Base-by-base conservation (phyloP, 2,113 vertebrate species). In the Zosterops japonicus region DNA sequence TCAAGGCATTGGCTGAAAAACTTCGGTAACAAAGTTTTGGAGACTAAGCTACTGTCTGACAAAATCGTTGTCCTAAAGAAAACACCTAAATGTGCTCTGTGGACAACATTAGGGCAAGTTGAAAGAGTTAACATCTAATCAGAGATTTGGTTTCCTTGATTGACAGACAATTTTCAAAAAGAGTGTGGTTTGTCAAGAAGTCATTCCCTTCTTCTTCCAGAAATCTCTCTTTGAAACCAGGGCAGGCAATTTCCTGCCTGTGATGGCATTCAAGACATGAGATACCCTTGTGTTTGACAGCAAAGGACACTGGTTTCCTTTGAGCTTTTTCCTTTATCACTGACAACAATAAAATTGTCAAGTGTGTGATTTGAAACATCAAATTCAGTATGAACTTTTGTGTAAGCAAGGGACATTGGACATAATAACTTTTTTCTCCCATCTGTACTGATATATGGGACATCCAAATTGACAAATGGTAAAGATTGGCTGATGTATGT, bases 251-350 rank as follows among this genome's bases (percentile, higher is more conserved):
- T 97, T 98, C 97, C 97, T 97, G 95, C 64, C 85, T 93, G 91
- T 85, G 94, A 96, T 96, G 93, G 93, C 95, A 97, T 96, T 95
- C 59, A 44, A 94, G 95, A 96, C 95, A 93, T 2, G 47, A 97
- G 97, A 97, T 97, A 97, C 87, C 98, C 98, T 98, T 98, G 97
- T 94, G 88, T 97, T 92, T 97, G 97, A 97, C 97, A 97, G 97
- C 68, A 96, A 97, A 98, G 97, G 98, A 97, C 97, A 10, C 60
- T 89, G 80, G 92, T 97, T 98, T 98, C 96, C 92, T 96, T 96
- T 96, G 87, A 95, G 91, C 52, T 94, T 89, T 96, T 87, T 90
- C 75, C 90, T 91, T 97, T 97, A 97, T 97, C 97, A 88, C 83
- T 96, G 95, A 93, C 96, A 97, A 97, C 95, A 98, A 97, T 97